phyloP scores from a whole-genome alignment of 2,797 vertebrate genomes.

The Ctenopoma kingsleyae region DNA sequence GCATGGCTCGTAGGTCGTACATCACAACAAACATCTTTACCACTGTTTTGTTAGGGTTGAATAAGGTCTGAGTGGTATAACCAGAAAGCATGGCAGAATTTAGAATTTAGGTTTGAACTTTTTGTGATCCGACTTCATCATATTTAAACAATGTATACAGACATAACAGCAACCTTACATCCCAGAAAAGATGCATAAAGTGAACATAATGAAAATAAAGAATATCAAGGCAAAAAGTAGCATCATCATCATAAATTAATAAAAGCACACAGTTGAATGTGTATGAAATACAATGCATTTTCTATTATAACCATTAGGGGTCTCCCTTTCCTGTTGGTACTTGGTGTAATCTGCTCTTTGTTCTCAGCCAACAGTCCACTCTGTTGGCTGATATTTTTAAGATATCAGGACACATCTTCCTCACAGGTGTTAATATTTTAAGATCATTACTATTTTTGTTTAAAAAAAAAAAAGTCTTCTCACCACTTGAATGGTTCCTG shows the following conservation, averaged over 20 bases:
- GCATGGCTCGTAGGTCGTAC: slow-evolving; percentile 97
- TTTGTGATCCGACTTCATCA: slow-evolving; percentile 8
- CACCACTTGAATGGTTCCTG: slow-evolving; percentile 99
- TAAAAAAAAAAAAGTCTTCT: slow-evolving; percentile 49
- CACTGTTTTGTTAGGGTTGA: slow-evolving; percentile 99
- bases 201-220: neutral
- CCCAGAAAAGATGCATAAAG: neutral
- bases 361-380: slow-evolving; percentile 40
- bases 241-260: neutral
- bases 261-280: neutral
- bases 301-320: slow-evolving; percentile 73
- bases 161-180: neutral
- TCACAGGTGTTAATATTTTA: neutral
- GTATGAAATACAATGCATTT: slow-evolving; percentile 1
- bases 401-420: neutral
- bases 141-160: slow-evolving; percentile 1
- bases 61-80: slow-evolving; percentile 93
- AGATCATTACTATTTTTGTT: slow-evolving; percentile 9
- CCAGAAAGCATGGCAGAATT: slow-evolving; percentile 12
- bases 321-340: slow-evolving; percentile 40
- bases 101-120: neutral
- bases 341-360: slow-evolving; percentile 51
- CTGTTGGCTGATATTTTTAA: slow-evolving; percentile 6
- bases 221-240: neutral
- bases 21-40: slow-evolving; percentile 99